These are phyloP conservation scores for Perithous albicinctus DNA, from an alignment of 2,888 invertebrate genomes.

Conservation along the genomic window DNA sequence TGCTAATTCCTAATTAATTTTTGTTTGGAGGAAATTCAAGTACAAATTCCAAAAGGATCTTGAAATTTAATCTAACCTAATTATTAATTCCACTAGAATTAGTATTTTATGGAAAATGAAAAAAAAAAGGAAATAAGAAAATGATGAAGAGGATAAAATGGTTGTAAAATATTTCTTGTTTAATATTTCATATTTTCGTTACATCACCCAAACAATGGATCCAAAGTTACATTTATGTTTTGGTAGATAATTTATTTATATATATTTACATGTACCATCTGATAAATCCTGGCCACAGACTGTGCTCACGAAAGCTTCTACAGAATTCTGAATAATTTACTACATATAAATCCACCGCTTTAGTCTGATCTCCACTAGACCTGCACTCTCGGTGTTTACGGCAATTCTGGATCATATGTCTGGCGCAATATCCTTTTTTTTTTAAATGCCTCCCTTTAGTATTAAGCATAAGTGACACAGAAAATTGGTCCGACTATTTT, in stretches of 20 bases:
- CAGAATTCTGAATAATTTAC: constrained; percentile 6
- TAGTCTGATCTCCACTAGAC: not conserved
- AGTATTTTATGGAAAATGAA: not conserved
- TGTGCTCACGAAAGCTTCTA: not conserved
- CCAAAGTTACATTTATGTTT: not conserved
- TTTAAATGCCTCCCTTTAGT: not conserved
- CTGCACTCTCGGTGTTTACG: not conserved
- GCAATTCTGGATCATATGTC: constrained; percentile 3
- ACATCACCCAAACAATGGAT: not conserved
- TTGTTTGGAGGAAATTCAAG: too few relatives aligned
- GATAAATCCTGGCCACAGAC: constrained; percentile 5
- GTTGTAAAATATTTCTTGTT: not conserved
- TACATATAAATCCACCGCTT: not conserved
- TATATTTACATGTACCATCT: too few relatives aligned
- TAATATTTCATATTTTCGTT: not conserved
- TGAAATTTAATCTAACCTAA: too few relatives aligned
- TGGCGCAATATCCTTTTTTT: not conserved
- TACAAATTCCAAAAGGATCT: too few relatives aligned
- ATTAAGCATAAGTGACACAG: not conserved
- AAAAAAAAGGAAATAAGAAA: not conserved
- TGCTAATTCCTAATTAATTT: too few relatives aligned
- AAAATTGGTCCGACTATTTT: not conserved
- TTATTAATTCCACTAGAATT: too few relatives aligned
- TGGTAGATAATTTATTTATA: too few relatives aligned
- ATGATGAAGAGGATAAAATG: not conserved